These are phyloP conservation scores for Okamejei kenojei DNA, from an alignment of 2,797 vertebrate species.

Conservation along the genomic window DNA sequence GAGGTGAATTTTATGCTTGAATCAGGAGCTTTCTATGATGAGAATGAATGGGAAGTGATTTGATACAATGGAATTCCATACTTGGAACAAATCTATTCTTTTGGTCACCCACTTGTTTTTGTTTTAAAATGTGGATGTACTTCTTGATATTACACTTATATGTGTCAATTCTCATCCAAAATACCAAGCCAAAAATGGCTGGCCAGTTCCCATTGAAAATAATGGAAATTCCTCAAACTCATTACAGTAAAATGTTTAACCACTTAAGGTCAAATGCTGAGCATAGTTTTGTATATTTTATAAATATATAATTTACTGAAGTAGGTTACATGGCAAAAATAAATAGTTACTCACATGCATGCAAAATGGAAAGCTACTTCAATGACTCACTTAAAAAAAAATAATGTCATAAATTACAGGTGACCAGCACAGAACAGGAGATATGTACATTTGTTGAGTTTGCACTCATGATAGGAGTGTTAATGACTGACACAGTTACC, in stretches of 20 bases:
- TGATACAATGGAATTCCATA: background rate
- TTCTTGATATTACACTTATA: slow-evolving; percentile 32
- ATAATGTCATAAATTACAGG: background rate
- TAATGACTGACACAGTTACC: background rate
- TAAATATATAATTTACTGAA: background rate
- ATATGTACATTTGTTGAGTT: background rate
- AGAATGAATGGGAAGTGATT: background rate
- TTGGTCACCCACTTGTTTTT: slow-evolving; percentile 6
- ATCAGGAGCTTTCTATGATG: background rate
- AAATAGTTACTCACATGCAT: background rate
- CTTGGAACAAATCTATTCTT: background rate
- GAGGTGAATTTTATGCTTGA: slow-evolving; percentile 1
- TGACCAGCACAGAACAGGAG: background rate
- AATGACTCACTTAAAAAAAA: background rate
- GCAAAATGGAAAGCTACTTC: background rate
- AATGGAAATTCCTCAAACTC: slow-evolving; percentile 25
- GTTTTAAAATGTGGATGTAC: background rate
- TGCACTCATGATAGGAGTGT: no score
- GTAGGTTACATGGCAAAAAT: background rate
- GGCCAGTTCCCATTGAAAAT: slow-evolving; percentile 27
- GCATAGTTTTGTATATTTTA: background rate
- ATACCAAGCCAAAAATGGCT: slow-evolving; percentile 1
- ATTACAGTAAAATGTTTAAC: slow-evolving; percentile 29
- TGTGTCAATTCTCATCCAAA: slow-evolving; percentile 21
- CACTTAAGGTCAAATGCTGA: slow-evolving; percentile 1